Evolutionary conservation across 2,797 vertebrate genomes (phyloP).

Genomic region (Hydrophis major): DNA sequence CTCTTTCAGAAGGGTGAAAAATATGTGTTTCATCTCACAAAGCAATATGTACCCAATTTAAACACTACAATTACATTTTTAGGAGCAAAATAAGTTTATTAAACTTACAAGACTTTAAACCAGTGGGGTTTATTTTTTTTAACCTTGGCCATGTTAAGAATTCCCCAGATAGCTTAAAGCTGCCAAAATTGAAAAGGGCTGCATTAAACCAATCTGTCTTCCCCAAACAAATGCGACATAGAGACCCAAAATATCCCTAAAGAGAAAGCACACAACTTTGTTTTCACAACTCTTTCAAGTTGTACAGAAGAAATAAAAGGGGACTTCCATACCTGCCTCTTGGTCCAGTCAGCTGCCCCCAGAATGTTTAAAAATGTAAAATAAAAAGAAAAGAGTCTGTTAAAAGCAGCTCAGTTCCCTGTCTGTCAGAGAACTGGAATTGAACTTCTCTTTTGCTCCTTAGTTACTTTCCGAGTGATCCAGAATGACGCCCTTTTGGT

Average conservation of each 20-base stretch:
- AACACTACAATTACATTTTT: background rate
- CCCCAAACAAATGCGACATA: background rate
- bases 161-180: background rate
- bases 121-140: background rate
- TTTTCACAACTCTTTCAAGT: background rate
- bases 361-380: background rate
- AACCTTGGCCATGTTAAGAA: background rate
- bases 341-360: background rate
- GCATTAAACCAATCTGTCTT: background rate
- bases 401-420: background rate
- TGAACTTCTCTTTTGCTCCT: background rate
- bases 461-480: background rate
- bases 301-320: background rate
- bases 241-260: background rate
- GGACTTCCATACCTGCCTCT: background rate
- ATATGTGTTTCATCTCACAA: background rate
- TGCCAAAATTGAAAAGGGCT: background rate
- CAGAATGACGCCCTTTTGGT: background rate
- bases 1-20: background rate
- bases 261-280: background rate
- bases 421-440: background rate
- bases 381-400: background rate
- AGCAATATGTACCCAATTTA: background rate
- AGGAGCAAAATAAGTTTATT: background rate
- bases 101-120: background rate